A percentile compares a stretch with the other conserved stretches of the same genome.
Conservation (phyloP, 2,888 invertebrate species). For the Pollenia angustigena region DNA sequence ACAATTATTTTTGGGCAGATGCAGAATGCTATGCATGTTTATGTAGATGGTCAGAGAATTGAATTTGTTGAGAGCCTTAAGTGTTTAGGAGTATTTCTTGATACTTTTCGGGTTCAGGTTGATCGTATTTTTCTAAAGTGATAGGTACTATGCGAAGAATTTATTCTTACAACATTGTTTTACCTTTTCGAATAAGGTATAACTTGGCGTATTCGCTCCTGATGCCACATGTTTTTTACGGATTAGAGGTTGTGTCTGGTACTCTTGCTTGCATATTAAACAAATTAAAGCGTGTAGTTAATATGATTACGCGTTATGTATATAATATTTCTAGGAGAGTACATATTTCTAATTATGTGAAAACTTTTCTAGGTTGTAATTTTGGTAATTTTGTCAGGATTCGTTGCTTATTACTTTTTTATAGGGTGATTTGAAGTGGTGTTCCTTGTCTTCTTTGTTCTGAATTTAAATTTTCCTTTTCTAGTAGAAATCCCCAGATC, state of each 20-base stretch:
- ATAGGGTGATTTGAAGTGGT: background rate
- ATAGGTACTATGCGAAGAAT: constrained; percentile 5
- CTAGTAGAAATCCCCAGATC: background rate
- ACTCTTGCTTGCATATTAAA: background rate
- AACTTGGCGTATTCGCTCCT: constrained; percentile 7
- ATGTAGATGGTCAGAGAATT: constrained; percentile 1
- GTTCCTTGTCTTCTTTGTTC: background rate
- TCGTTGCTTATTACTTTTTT: background rate
- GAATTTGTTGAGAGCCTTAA: background rate
- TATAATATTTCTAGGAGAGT: background rate
- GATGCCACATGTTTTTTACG: constrained; percentile 21
- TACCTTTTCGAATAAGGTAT: background rate
- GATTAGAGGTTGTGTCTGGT: constrained; percentile 21
- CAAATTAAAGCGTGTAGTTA: background rate
- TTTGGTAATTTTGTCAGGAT: background rate
- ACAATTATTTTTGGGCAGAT: background rate
- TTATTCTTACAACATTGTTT: constrained; percentile 9
- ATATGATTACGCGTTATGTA: background rate
- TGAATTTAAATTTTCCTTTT: background rate
- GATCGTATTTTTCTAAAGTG: no score
- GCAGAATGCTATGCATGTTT: background rate
- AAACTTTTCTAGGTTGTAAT: background rate
- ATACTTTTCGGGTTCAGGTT: no score
- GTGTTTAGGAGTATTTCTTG: background rate
- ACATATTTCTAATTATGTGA: background rate